These are phyloP conservation scores for Crypturellus undulatus DNA, from an alignment of 2,113 vertebrate species.

Conservation along the genomic window DNA sequence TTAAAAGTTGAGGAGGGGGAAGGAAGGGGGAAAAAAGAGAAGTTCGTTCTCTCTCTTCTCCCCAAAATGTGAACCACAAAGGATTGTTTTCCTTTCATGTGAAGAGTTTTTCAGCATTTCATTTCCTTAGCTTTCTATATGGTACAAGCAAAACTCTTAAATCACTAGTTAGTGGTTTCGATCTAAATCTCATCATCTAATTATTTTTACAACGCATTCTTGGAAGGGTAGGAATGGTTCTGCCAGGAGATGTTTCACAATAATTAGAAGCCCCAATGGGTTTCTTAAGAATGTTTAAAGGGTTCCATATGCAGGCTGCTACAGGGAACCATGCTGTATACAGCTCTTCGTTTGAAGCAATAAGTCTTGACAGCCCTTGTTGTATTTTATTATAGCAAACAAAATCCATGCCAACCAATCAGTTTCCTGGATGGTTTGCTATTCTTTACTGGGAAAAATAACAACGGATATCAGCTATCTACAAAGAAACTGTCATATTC, in stretches of 20 bases:
- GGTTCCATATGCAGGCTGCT: constrained; percentile 82
- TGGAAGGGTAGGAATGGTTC: constrained; percentile 80
- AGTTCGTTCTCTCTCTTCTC: constrained; percentile 4
- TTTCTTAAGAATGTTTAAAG: constrained; percentile 85
- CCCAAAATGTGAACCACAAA: constrained; percentile 64
- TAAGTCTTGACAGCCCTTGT: constrained; percentile 77
- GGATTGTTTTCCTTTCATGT: constrained; percentile 76
- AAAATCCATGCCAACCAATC: constrained; percentile 78
- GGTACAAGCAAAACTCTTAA: constrained; percentile 70
- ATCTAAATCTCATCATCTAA: constrained; percentile 86
- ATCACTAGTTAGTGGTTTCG: constrained; percentile 81
- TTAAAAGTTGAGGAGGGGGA: constrained; percentile 68
- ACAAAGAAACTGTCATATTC: not conserved
- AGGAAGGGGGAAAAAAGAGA: constrained; percentile 29
- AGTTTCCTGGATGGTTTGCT: constrained; percentile 47
- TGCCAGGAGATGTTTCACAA: constrained; percentile 85
- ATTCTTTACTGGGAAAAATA: constrained; percentile 55
- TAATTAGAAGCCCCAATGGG: constrained; percentile 84
- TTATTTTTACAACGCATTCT: constrained; percentile 84
- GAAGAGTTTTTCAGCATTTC: constrained; percentile 73
- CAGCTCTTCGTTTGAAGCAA: constrained; percentile 78
- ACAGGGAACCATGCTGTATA: constrained; percentile 70
- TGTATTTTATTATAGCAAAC: constrained; percentile 81
- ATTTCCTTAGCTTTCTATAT: constrained; percentile 74
- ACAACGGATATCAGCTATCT: constrained; percentile 1